Percentiles rank a stretch among this genome's conserved stretches.
Conservation (phyloP, 2,888 invertebrate genomes). For the Protophormia terraenovae region DNA sequence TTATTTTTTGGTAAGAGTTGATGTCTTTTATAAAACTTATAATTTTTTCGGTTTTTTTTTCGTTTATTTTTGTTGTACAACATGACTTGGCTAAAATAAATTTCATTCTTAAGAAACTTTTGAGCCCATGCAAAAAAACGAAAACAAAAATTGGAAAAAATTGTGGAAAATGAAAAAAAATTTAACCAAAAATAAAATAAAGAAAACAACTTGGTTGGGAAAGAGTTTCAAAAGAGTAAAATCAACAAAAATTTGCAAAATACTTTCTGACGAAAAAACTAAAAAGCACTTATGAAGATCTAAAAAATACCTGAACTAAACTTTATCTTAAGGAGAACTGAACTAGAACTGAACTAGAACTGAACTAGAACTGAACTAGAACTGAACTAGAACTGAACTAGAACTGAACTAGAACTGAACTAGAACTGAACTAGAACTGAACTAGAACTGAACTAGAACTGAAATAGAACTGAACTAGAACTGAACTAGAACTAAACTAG, state of each 20-base stretch:
- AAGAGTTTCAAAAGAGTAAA: conserved; percentile 2
- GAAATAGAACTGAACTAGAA: too few relatives aligned
- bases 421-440: too few relatives aligned
- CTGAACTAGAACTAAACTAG: too few relatives aligned
- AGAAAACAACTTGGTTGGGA: background rate
- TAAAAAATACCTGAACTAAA: too few relatives aligned
- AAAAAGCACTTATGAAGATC: background rate
- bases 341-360: too few relatives aligned
- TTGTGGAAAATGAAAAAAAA: conserved; percentile 46
- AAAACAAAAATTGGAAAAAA: conserved; percentile 30
- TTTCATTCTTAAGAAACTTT: conserved; percentile 79
- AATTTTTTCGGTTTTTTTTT: conserved; percentile 73
- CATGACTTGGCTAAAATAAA: conserved; percentile 80
- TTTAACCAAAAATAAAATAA: conserved; percentile 19
- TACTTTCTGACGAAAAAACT: background rate
- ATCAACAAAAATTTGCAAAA: background rate
- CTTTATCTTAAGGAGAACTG: too few relatives aligned
- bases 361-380: too few relatives aligned
- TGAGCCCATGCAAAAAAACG: conserved; percentile 58
- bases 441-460: too few relatives aligned
- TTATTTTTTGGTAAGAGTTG: conserved; percentile 63
- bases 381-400: too few relatives aligned
- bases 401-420: too few relatives aligned
- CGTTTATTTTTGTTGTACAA: conserved; percentile 71
- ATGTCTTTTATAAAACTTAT: conserved; percentile 77